These are phyloP conservation scores for Podilymbus podiceps DNA, from an alignment of 2,113 vertebrate genomes.

Conservation along the genomic window DNA sequence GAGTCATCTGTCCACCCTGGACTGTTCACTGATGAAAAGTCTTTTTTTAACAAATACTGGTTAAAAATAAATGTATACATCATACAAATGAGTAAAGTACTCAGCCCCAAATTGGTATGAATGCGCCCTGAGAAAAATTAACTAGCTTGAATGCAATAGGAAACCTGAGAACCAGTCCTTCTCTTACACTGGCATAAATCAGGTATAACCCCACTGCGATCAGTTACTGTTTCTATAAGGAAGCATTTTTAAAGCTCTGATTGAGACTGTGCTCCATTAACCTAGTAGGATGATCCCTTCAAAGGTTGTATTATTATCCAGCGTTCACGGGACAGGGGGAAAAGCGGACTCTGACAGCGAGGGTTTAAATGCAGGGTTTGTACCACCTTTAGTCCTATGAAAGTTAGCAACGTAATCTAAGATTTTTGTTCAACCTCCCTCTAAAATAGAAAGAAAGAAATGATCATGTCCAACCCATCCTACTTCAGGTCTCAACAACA, in stretches of 20 bases:
- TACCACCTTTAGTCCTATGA: neutral
- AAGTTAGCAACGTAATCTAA: neutral
- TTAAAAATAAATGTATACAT: constrained; percentile 59
- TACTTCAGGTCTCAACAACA: neutral
- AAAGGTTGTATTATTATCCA: constrained; percentile 12
- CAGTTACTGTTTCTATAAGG: constrained; percentile 47
- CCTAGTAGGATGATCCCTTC: neutral
- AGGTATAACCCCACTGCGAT: constrained; percentile 46
- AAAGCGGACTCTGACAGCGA: neutral
- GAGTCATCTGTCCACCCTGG: constrained; percentile 46
- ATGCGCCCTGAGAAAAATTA: constrained; percentile 43
- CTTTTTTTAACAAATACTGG: constrained; percentile 52
- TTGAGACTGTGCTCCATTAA: constrained; percentile 50
- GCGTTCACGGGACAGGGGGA: neutral
- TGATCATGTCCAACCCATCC: neutral
- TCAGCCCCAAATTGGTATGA: constrained; percentile 35
- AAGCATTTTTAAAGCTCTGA: constrained; percentile 52
- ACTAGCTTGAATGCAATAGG: constrained; percentile 9
- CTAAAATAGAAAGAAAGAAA: neutral
- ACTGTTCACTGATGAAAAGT: constrained; percentile 48
- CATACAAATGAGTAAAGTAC: constrained; percentile 7
- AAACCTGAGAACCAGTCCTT: constrained; percentile 44
- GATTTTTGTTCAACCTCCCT: neutral
- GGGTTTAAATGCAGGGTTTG: neutral
- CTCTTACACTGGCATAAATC: constrained; percentile 51